A percentile compares a stretch with the other conserved stretches of the same genome.
Evolutionary conservation across 2,113 vertebrate genomes (phyloP).

Genomic region (Pholis gunnellus): DNA sequence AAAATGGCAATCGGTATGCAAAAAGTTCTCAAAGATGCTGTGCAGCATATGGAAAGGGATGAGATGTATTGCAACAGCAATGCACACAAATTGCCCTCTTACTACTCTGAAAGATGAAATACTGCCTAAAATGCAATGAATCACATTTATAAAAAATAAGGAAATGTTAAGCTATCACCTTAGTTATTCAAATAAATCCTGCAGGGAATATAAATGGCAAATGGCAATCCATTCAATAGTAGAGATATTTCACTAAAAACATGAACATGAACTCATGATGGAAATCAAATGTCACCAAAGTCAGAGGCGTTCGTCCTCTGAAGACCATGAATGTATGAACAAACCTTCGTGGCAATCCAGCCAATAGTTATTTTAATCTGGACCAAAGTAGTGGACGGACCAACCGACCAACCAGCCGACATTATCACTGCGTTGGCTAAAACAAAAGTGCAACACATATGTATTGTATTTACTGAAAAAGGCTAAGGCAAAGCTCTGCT

Average conservation of each 20-base stretch:
- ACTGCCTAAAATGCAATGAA: background rate
- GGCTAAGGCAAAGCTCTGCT: background rate
- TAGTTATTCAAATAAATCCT: background rate
- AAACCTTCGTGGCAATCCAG: background rate
- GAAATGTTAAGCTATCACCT: background rate
- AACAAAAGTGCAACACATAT: background rate
- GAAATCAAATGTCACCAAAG: background rate
- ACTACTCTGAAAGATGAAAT: background rate
- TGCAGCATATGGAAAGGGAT: background rate
- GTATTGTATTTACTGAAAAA: background rate
- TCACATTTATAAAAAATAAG: background rate
- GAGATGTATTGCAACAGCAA: background rate
- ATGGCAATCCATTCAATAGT: background rate
- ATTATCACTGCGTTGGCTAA: too few species aligned
- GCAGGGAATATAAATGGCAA: background rate
- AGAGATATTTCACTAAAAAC: background rate
- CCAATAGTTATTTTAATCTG: background rate
- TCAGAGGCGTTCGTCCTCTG: background rate
- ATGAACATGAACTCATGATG: background rate
- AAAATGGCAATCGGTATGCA: constrained; percentile 5
- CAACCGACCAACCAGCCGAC: background rate
- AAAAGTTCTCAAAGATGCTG: constrained; percentile 11
- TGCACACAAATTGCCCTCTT: background rate
- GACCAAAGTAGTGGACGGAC: background rate
- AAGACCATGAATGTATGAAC: background rate